Evolutionary conservation across 2,888 invertebrate species (phyloP), one percentile per base, ranked within the genome.

Genomic region (Frankliniella fusca): DNA sequence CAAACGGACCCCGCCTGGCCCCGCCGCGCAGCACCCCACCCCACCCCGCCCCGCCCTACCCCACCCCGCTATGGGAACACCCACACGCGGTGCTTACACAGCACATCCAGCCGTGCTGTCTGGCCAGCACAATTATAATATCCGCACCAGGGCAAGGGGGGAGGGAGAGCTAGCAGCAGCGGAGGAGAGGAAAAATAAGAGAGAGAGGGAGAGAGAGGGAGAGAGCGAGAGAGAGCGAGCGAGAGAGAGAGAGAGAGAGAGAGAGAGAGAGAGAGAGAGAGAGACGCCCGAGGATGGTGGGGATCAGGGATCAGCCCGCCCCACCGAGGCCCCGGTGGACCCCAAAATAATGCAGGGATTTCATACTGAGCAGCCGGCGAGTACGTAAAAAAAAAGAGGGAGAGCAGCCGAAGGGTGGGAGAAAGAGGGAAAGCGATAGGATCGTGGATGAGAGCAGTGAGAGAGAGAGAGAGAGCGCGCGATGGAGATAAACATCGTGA

Each of bases 91-190:
- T 76, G 70, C 70, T 76, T 76, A 23, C 70, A 76, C 70, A 76
- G 70, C 70, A 76, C 70, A 23, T 27, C 70, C 54, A 54, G 54
- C 54, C 54, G 54, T 54, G 70, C 70, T 76, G 70, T 76, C 70
- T 76, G 70, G 70, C n/a, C 70, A 27, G 70, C 70, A 76, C 70
- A 76, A 76, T 76, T 76, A 76, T 76, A 76, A 76, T 76, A 76
- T 76, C 70, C 70, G 27, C 70, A 23, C 70, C 70, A 27, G 61
- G 61, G n/a, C 18, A 61, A 61, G 61, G 61, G 61, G 61, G 10
- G n/a, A 18, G 61, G n/a, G 61, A 18, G 61, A 7, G 15, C 18
- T 18, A 15, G 61, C 7, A 18, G 18, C 20, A 61, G 61, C 18
- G 15, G 18, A 20, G 20, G 54, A 61, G 15, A 61, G 61, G n/a